phyloP scores from a whole-genome alignment of 2,113 vertebrate species.

The Sitta europaea region DNA sequence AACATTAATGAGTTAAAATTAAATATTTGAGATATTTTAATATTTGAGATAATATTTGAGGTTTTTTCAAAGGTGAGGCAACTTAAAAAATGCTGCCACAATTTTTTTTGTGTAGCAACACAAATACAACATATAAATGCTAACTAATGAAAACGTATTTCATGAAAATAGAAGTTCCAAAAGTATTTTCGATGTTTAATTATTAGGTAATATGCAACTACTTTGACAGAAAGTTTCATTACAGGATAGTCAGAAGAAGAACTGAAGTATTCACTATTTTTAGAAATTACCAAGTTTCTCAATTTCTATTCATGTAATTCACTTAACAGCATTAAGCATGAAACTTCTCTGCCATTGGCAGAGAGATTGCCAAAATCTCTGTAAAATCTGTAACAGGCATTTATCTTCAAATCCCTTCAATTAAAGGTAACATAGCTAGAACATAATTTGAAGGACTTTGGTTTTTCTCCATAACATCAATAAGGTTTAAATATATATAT shows the following conservation, averaged over 20 bases:
- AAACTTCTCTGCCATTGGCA: not conserved
- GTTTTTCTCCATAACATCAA: accelerated
- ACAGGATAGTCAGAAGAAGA: not conserved
- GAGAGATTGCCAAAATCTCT: not conserved
- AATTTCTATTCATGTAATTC: not conserved
- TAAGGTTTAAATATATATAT: not conserved
- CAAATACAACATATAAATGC: not conserved
- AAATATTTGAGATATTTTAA: not conserved
- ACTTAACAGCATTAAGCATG: not conserved
- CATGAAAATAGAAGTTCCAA: not conserved
- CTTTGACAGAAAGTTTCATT: not conserved
- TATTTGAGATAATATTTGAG: not conserved
- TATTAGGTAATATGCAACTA: not conserved
- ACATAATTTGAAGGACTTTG: not conserved
- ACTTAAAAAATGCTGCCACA: not conserved
- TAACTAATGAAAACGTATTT: not conserved
- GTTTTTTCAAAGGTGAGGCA: not conserved
- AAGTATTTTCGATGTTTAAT: not conserved
- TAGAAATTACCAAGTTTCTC: not conserved
- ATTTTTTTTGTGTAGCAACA: not conserved
- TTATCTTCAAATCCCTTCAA: not conserved
- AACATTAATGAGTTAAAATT: not conserved
- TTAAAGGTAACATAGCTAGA: not conserved
- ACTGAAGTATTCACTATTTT: too few species aligned
- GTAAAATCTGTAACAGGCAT: not conserved